Conservation (phyloP, 2,888 invertebrate genomes). For the Parasteatoda lunata region DNA sequence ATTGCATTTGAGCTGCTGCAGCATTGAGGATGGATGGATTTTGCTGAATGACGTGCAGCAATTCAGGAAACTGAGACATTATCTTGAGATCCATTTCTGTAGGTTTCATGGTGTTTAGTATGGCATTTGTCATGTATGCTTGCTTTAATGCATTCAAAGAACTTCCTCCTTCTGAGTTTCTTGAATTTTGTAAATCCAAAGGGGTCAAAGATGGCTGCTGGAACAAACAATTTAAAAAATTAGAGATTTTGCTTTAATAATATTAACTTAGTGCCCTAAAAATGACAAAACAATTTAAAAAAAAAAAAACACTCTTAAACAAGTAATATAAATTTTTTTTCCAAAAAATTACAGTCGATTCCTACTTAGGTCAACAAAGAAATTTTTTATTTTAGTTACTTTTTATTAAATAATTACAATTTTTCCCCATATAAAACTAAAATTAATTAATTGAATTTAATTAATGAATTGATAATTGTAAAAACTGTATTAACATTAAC, state of each 20-base stretch:
- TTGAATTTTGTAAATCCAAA: slow-evolving; percentile 38
- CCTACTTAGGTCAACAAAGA: too few relatives aligned
- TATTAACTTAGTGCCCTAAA: neutral
- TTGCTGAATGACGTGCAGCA: slow-evolving; percentile 45
- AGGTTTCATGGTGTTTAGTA: slow-evolving; percentile 55
- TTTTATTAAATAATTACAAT: too few relatives aligned
- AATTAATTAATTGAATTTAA: too few relatives aligned
- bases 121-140: slow-evolving; percentile 63
- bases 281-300: too few relatives aligned
- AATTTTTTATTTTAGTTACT: too few relatives aligned
- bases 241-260: neutral
- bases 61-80: slow-evolving; percentile 57
- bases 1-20: slow-evolving; percentile 42
- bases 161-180: slow-evolving; percentile 36
- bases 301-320: too few relatives aligned
- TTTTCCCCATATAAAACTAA: too few relatives aligned
- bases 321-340: too few relatives aligned
- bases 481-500: too few relatives aligned
- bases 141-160: slow-evolving; percentile 65
- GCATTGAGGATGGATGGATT: slow-evolving; percentile 42
- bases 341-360: too few relatives aligned
- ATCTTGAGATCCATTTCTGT: slow-evolving; percentile 54
- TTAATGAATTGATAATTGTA: too few relatives aligned
- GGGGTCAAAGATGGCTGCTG: neutral
- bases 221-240: slow-evolving; percentile 9